These are phyloP conservation scores for Schlechtendalia chinensis DNA, from an alignment of 1,140 invertebrate species.

Conservation along the genomic window DNA sequence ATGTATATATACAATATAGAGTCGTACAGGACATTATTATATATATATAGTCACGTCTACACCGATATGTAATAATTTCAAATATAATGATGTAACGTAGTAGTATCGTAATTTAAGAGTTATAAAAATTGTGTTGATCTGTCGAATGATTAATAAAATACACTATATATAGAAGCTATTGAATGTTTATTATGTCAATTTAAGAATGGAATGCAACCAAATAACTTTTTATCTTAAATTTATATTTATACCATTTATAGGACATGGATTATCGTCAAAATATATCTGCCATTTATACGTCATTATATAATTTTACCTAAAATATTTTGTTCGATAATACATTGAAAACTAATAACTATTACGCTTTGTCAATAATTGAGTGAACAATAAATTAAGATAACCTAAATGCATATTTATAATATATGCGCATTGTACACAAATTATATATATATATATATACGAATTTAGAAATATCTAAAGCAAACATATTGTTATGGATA, in stretches of 20 bases:
- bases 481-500: too few species aligned
- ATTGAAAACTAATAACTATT: too few species aligned
- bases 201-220: neutral
- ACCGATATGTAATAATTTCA: too few species aligned
- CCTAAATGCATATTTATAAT: too few species aligned
- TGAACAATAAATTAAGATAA: too few species aligned
- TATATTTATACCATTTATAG: neutral
- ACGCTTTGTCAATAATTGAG: too few species aligned
- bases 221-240: neutral
- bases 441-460: too few species aligned
- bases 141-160: neutral
- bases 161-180: neutral
- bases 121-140: neutral
- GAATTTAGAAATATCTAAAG: too few species aligned
- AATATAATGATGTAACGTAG: constrained; percentile 1
- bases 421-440: too few species aligned
- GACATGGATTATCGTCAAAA: neutral
- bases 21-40: too few species aligned
- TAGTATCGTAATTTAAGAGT: constrained; percentile 9
- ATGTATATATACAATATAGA: too few species aligned
- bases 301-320: neutral
- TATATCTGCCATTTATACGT: neutral
- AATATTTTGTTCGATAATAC: neutral
- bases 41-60: too few species aligned
- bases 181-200: neutral